A percentile compares a stretch with the other conserved stretches of the same genome.
These are phyloP conservation scores for Epinephelus lanceolatus DNA, from an alignment of 2,113 vertebrate genomes.

Conservation along the genomic window DNA sequence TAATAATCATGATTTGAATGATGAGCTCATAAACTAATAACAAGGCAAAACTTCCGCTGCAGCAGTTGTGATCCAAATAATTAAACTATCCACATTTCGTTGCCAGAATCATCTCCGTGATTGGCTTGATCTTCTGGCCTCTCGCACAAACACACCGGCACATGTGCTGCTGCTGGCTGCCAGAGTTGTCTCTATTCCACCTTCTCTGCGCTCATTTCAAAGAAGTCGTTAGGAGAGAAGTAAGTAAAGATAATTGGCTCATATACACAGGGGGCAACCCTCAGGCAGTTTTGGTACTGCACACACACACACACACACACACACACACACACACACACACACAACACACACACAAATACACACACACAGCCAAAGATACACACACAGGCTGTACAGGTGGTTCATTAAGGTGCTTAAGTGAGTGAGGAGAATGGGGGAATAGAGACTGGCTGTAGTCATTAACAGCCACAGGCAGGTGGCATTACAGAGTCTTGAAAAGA, in stretches of 20 bases:
- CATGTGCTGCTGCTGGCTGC: constrained; percentile 19
- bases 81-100: constrained; percentile 31
- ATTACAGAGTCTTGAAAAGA: constrained; percentile 32
- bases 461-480: constrained; percentile 62
- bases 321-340: constrained; percentile 20
- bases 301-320: constrained; percentile 7
- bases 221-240: constrained; percentile 45
- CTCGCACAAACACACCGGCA: constrained; percentile 17
- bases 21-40: neutral
- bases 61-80: constrained; percentile 12
- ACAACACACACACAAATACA: constrained; percentile 16
- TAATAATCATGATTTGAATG: neutral
- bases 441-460: constrained; percentile 59
- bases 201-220: constrained; percentile 48
- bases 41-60: neutral
- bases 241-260: constrained; percentile 73
- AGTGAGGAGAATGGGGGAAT: constrained; percentile 50
- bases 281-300: constrained; percentile 18
- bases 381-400: constrained; percentile 58
- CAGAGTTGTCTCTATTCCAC: constrained; percentile 29
- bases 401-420: constrained; percentile 72
- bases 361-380: constrained; percentile 30
- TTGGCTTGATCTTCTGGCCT: constrained; percentile 32
- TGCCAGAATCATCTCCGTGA: constrained; percentile 33
- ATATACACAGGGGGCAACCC: constrained; percentile 45